phyloP scores from a whole-genome alignment of 2,113 vertebrate genomes.

The Prolemur simus region DNA sequence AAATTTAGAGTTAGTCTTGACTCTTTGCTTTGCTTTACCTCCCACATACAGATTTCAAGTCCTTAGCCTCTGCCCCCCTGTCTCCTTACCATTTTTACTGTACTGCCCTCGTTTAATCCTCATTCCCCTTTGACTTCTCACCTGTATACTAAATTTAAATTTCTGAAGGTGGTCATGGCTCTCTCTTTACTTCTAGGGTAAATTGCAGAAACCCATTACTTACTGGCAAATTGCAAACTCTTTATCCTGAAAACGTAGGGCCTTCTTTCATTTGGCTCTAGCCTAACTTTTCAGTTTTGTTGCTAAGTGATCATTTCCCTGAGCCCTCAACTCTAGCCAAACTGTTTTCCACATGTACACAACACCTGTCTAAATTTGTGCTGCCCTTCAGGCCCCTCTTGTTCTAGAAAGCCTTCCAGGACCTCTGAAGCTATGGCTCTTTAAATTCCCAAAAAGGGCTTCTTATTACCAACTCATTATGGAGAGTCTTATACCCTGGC shows the following conservation, averaged over 20 bases:
- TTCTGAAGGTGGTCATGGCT: not conserved
- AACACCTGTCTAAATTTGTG: not conserved
- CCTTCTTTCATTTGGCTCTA: conserved; percentile 19
- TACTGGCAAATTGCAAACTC: not conserved
- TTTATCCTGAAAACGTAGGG: not conserved
- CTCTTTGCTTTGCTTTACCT: not conserved
- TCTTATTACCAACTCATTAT: conserved; percentile 32
- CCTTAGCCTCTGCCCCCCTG: not conserved
- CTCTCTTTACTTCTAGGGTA: conserved; percentile 13
- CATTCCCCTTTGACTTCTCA: not conserved
- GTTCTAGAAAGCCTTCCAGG: not conserved
- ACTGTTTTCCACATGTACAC: not conserved
- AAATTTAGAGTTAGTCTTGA: not conserved
- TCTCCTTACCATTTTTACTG: not conserved
- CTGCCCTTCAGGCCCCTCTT: not conserved
- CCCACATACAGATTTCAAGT: not conserved
- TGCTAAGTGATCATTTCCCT: not conserved
- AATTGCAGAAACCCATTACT: not conserved
- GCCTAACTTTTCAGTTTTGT: not conserved
- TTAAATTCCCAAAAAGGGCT: conserved; percentile 30
- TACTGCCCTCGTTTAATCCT: not conserved
- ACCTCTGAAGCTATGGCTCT: not conserved
- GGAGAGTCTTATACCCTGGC: not conserved
- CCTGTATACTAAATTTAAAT: not conserved
- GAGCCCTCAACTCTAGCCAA: not conserved